Conservation (phyloP, 2,797 vertebrate genomes). For the Cyprinodon diabolis region DNA sequence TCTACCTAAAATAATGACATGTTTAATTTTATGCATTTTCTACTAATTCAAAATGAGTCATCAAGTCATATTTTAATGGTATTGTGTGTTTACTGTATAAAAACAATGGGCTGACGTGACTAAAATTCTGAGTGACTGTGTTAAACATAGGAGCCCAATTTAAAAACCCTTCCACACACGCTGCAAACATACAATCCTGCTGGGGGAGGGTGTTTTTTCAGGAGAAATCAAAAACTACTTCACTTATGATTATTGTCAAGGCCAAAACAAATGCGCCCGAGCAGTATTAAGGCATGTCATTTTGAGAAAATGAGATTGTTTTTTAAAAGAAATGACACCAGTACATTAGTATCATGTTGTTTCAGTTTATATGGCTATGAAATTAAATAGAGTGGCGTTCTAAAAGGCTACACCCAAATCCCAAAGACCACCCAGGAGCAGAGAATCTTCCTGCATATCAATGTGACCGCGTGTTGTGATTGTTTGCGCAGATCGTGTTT, state of each 20-base stretch:
- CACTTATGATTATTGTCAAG: background rate
- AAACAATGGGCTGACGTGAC: too few species aligned
- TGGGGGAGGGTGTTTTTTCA: background rate
- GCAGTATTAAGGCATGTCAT: background rate
- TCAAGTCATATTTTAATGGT: too few species aligned
- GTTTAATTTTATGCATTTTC: too few species aligned
- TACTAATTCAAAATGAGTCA: too few species aligned
- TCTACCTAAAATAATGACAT: background rate
- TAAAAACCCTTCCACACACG: background rate
- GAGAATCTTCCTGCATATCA: constrained; percentile 24
- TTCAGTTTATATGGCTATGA: background rate
- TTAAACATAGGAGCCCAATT: background rate
- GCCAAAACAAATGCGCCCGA: background rate
- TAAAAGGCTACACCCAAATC: background rate
- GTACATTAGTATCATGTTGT: background rate
- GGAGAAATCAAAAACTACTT: background rate
- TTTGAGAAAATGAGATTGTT: background rate
- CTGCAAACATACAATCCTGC: background rate
- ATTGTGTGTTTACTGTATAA: too few species aligned
- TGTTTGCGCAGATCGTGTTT: constrained; percentile 36
- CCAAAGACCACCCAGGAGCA: constrained; percentile 8
- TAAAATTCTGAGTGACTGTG: background rate
- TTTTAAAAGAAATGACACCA: background rate
- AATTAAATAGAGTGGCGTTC: constrained; percentile 7
- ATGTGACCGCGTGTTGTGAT: constrained; percentile 8